These are phyloP conservation scores for Maniola hyperantus DNA, from an alignment of 2,888 invertebrate species.

Conservation along the genomic window DNA sequence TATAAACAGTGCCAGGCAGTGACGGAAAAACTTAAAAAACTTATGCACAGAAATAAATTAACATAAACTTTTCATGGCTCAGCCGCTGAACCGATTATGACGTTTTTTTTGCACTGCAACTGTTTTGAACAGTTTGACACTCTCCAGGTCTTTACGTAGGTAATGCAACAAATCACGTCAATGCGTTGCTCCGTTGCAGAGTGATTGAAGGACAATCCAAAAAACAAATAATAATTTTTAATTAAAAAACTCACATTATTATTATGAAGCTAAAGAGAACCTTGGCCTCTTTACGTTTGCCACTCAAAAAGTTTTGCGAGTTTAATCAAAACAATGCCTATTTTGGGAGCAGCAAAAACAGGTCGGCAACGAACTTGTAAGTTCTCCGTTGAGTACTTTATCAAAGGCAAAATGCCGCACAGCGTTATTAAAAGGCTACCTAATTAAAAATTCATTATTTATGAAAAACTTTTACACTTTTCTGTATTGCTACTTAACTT, in stretches of 20 bases:
- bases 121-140: too few relatives aligned
- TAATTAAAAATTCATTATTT: conserved; percentile 43
- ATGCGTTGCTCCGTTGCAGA: too few relatives aligned
- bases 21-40: too few relatives aligned
- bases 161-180: too few relatives aligned
- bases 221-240: too few relatives aligned
- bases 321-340: conserved; percentile 31
- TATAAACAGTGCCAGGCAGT: too few relatives aligned
- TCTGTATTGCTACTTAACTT: conserved; percentile 38
- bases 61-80: too few relatives aligned
- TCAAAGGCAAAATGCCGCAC: conserved; percentile 38
- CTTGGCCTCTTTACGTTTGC: conserved; percentile 9
- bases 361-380: conserved; percentile 31
- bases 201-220: too few relatives aligned
- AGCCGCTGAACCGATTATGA: too few relatives aligned
- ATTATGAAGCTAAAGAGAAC: background rate
- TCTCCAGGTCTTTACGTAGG: too few relatives aligned
- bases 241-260: background rate
- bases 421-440: conserved; percentile 39
- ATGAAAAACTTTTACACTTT: conserved; percentile 39
- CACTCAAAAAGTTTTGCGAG: conserved; percentile 14
- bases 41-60: too few relatives aligned
- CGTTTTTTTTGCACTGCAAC: too few relatives aligned
- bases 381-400: conserved; percentile 36
- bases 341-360: conserved; percentile 28